Conservation (phyloP, 1,140 invertebrate genomes). For the Panagrolaimus sp. region DNA sequence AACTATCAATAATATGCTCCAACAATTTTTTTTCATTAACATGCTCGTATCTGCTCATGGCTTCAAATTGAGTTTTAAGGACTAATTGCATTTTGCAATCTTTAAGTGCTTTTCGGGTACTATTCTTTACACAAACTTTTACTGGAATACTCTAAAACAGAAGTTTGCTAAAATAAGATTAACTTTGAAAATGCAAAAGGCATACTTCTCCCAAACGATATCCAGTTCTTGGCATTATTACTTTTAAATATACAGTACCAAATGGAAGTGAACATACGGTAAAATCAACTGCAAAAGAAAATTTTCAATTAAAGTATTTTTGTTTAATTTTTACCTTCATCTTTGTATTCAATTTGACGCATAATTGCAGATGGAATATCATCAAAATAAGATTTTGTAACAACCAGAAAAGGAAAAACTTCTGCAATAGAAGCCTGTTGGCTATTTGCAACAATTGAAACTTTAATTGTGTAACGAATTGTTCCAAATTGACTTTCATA, state of each 20-base stretch:
- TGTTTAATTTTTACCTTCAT: constrained; percentile 28
- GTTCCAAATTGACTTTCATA: constrained; percentile 56
- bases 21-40: constrained; percentile 53
- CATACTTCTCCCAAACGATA: constrained; percentile 51
- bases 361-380: constrained; percentile 47
- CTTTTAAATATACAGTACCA: constrained; percentile 46
- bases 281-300: constrained; percentile 49
- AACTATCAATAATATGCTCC: constrained; percentile 43
- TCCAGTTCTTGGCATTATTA: constrained; percentile 44
- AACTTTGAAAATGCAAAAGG: too few species aligned
- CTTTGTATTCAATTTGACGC: constrained; percentile 49
- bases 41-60: constrained; percentile 55
- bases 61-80: constrained; percentile 53
- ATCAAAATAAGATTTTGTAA: constrained; percentile 53
- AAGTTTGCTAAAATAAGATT: not conserved
- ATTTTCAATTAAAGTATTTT: too few species aligned
- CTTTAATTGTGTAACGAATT: constrained; percentile 48
- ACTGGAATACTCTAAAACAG: constrained; percentile 30
- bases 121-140: constrained; percentile 39
- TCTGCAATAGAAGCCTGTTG: constrained; percentile 49
- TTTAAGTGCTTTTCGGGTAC: constrained; percentile 49
- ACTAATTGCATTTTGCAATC: constrained; percentile 47
- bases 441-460: constrained; percentile 40
- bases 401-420: constrained; percentile 51
- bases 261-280: constrained; percentile 56